Conservation (phyloP, 2,113 vertebrate genomes). For the Gasterosteus aculeatus region DNA sequence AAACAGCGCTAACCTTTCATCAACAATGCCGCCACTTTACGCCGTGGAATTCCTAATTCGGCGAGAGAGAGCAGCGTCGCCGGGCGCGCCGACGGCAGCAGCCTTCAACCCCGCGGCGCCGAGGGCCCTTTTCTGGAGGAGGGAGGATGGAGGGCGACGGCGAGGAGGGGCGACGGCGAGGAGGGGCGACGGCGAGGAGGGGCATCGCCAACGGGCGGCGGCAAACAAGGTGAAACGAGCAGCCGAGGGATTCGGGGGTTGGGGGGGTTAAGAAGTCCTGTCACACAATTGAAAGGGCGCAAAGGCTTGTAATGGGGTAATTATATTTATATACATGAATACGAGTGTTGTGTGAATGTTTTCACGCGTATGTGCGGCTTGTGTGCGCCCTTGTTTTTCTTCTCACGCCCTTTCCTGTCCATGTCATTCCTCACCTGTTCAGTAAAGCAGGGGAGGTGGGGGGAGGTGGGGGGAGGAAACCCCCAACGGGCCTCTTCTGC, state of each 20-base stretch:
- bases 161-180: slow-evolving; percentile 17
- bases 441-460: neutral
- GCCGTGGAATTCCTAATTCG: slow-evolving; percentile 70
- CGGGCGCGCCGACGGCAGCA: slow-evolving; percentile 47
- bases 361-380: neutral
- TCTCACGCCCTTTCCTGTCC: slow-evolving; percentile 34
- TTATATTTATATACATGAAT: neutral
- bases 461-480: slow-evolving; percentile 3
- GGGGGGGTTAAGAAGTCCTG: slow-evolving; percentile 19
- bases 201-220: slow-evolving; percentile 36
- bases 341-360: neutral
- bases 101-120: slow-evolving; percentile 39
- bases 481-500: slow-evolving; percentile 20
- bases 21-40: slow-evolving; percentile 73
- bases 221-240: slow-evolving; percentile 55
- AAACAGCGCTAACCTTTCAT: slow-evolving; percentile 79
- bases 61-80: slow-evolving; percentile 26
- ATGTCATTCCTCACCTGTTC: slow-evolving; percentile 55
- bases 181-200: neutral
- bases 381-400: slow-evolving; percentile 22
- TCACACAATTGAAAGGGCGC: too few species aligned
- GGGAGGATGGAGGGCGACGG: neutral
- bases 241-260: slow-evolving; percentile 25
- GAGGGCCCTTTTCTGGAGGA: slow-evolving; percentile 29
- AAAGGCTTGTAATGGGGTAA: neutral